Evolutionary conservation across 2,113 vertebrate species (phyloP), one percentile per base, ranked within the genome.

Genomic region (Macquaria ambigua): DNA sequence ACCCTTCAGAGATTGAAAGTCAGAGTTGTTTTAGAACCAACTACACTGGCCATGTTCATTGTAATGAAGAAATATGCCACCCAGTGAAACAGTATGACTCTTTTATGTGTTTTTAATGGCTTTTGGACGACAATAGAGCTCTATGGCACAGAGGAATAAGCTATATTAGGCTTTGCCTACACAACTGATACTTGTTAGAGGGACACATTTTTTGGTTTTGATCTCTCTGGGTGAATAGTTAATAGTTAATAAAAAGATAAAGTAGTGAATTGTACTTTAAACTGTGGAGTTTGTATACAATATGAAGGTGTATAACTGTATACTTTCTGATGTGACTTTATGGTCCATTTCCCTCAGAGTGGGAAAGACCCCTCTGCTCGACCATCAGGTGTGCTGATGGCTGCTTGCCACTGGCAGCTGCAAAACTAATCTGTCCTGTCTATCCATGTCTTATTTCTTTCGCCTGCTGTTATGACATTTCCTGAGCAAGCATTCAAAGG

Each of bases 381-480:
- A 28, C 75, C 82, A 84, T 91, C 91, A 92, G 90, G 87, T 92
- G 90, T 66, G 77, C 76, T 72, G 61, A 90, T 88, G 91, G 87
- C 85, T 72, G 71, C 71, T 82, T 83, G 87, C 85, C 89, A 87
- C 80, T 28, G 74, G 74, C 92, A 89, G 89, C 92, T 91, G 89
- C 73, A 88, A 58, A 89, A 87, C 74, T 90, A 92, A 93, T 93
- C 81, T 64, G 79, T 78, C 78, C 81, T 83, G 68, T 86, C 92
- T 82, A 76, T 86, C 80, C 68, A 73, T 50, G 67, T 84, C 77
- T 81, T 70, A 4, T 85, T 70, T 87, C 71, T 67, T 75, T 75
- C 34, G 15, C 61, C 59, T 43, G 63, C 86, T 87, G 89, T 91
- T 92, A 91, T 93, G 91, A 92, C 88, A 90, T 94, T 93, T 93